Evolutionary conservation across 2,113 vertebrate species (phyloP), one percentile per base, ranked within the genome.

Genomic region (Aleadryas rufinucha): DNA sequence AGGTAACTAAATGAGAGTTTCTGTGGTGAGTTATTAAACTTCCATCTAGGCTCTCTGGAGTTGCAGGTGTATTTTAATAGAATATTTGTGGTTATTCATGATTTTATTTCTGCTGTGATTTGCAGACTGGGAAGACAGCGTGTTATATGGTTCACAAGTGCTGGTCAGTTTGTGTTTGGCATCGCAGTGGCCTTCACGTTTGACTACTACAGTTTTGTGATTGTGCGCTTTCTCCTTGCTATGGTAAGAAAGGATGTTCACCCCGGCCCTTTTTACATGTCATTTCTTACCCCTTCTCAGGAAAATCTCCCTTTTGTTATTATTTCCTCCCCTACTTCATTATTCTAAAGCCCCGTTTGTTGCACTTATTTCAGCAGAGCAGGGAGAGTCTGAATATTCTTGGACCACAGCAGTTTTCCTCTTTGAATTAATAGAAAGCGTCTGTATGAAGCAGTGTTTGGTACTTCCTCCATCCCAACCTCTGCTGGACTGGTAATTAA

Each of bases 171-270:
- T 97, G 95, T 95, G 4, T 98, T 99, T 23, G 99, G 99, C 52
- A 90, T 99, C 4, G 66, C 94, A 11, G 98, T 98, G 41, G 99
- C 99, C 1, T 99, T 99, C 92, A 98, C 98, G 2, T 97, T 97
- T 93, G 98, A 99, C 97, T 99, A 99, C 97, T 99, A 98, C 93
- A 96, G 98, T 63, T 99, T 99, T 7, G 74, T 99, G 87, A 79
- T 95, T 16, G 90, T 98, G 22, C 98, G 99, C 63, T 99, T 99
- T 97, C 97, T 99, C 60, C 98, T 99, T 16, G 99, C 99, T 68
- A 98, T 98, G 98, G 99, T 99, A 97, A 98, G 99, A 97, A 88
- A 71, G 54, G 15, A 31, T 21, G n/a, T 26, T 81, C 59, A 52
- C 39, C 70, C 52, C 26, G 42, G 7, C 61, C 89, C 63, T 64